Evolutionary conservation across 37 sponge, comb jelly and placozoan genomes (phyloP).

Genomic region (Corticium candelabrum): DNA sequence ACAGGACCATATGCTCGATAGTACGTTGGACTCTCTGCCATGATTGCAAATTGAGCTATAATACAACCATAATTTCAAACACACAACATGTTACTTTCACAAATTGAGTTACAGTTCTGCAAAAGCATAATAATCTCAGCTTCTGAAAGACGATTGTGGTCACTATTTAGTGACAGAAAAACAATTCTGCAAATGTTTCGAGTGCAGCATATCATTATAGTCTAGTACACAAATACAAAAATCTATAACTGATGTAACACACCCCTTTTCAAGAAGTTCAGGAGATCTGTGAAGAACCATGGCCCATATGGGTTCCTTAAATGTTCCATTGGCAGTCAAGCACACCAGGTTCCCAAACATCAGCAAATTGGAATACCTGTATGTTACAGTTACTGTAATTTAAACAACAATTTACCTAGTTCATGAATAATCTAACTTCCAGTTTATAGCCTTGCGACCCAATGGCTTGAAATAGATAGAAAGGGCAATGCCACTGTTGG

Average conservation of each 20-base stretch:
- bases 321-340: no score
- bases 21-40: conserved; percentile 28
- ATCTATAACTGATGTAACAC: not conserved
- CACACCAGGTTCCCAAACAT: conserved; percentile 36
- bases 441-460: not conserved
- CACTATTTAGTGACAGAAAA: not conserved
- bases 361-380: no score
- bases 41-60: conserved; percentile 2
- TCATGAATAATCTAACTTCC: not conserved
- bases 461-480: not conserved
- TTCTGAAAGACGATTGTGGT: not conserved
- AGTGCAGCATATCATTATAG: no score
- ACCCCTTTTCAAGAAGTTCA: not conserved
- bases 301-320: conserved; percentile 16
- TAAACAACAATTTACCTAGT: no score
- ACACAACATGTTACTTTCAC: not conserved
- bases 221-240: no score
- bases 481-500: not conserved
- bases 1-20: conserved; percentile 12
- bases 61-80: no score
- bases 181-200: not conserved
- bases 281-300: not conserved
- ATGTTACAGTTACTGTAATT: no score
- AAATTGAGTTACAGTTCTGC: not conserved
- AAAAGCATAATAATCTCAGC: not conserved